These are phyloP conservation scores for Metopia argyrocephala DNA, from an alignment of 2,888 invertebrate species.

Conservation along the genomic window DNA sequence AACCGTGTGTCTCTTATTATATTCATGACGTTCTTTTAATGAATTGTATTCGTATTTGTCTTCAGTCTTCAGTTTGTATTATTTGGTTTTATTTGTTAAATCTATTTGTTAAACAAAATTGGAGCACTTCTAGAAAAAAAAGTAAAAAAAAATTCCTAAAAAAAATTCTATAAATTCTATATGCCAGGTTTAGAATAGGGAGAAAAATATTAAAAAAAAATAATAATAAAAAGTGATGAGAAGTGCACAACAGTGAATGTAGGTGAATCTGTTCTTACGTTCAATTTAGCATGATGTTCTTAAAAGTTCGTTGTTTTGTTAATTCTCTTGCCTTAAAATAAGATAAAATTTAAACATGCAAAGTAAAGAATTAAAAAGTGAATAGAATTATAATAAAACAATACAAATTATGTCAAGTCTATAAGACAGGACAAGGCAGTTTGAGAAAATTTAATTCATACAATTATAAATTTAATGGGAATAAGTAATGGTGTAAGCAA, in stretches of 20 bases:
- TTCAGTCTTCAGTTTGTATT: neutral
- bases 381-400: neutral
- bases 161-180: no score
- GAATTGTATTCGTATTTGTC: slow-evolving; percentile 10
- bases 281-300: slow-evolving; percentile 52
- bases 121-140: slow-evolving; percentile 30
- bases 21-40: neutral
- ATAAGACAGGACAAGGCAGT: no score
- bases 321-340: neutral
- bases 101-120: slow-evolving; percentile 51
- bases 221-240: neutral
- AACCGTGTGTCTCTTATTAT: neutral
- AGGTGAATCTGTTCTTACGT: slow-evolving; percentile 56
- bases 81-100: slow-evolving; percentile 49
- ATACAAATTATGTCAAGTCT: neutral
- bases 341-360: slow-evolving; percentile 30
- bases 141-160: neutral
- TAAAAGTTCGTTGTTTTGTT: slow-evolving; percentile 14
- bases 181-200: neutral
- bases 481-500: no score
- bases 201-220: neutral
- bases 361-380: neutral
- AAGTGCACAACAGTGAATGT: neutral
- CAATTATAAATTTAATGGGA: no score
- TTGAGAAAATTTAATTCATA: no score